Conservation (phyloP, 2,888 invertebrate species). For the Meghimatium bilineatum region DNA sequence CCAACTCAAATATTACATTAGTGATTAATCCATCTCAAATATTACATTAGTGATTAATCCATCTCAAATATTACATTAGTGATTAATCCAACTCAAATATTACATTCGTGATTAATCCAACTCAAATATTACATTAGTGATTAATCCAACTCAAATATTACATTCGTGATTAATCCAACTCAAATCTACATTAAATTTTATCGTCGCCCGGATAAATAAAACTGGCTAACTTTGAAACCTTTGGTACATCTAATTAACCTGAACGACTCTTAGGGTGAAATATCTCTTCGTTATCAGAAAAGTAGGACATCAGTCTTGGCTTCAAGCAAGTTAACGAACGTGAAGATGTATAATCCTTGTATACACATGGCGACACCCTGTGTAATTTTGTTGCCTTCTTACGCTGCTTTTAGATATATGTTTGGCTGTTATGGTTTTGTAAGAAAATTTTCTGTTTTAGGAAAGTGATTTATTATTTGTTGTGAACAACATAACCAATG, state of each 20-base stretch:
- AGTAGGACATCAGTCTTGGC: neutral
- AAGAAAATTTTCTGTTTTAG: neutral
- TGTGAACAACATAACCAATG: too few relatives aligned
- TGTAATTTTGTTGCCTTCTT: neutral
- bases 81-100: too few relatives aligned
- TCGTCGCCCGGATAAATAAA: neutral
- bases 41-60: too few relatives aligned
- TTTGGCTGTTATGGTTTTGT: neutral
- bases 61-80: too few relatives aligned
- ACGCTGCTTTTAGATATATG: neutral
- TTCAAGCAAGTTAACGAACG: slow-evolving; percentile 26
- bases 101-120: too few relatives aligned
- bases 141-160: too few relatives aligned
- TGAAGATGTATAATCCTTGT: slow-evolving; percentile 8
- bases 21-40: too few relatives aligned
- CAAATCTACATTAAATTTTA: neutral
- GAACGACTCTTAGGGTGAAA: neutral
- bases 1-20: too few relatives aligned
- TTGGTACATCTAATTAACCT: slow-evolving; percentile 25
- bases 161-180: neutral
- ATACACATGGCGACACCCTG: slow-evolving; percentile 13
- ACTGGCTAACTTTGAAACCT: slow-evolving; percentile 11
- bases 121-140: too few relatives aligned
- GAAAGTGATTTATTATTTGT: too few relatives aligned
- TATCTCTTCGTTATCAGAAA: slow-evolving; percentile 17